Percentiles rank a stretch among this genome's conserved stretches.
Conservation (phyloP, 2,888 invertebrate genomes). For the Steinernema hermaphroditum region DNA sequence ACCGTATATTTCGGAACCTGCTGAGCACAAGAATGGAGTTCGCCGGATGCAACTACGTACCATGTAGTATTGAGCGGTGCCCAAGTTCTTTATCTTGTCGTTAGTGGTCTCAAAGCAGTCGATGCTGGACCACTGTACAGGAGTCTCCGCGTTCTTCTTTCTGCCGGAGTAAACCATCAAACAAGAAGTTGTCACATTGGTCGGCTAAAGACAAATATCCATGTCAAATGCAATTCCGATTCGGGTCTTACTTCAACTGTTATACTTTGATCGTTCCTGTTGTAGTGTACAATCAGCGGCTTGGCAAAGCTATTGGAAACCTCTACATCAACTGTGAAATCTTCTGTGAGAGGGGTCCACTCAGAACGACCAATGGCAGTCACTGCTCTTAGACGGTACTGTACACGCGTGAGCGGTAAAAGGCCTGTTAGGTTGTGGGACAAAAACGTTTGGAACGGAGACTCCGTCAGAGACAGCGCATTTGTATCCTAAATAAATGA, state of each 20-base stretch:
- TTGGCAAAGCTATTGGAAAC: background rate
- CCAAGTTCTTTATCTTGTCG: conserved; percentile 27
- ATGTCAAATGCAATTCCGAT: conserved; percentile 9
- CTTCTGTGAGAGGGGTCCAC: conserved; percentile 51
- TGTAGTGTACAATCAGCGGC: conserved; percentile 32
- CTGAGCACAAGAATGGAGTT: conserved; percentile 40
- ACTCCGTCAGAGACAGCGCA: conserved; percentile 21
- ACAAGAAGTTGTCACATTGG: conserved; percentile 33
- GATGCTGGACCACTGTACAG: conserved; percentile 26
- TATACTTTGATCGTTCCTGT: conserved; percentile 39
- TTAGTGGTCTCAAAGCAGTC: conserved; percentile 3
- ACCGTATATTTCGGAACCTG: conserved; percentile 41
- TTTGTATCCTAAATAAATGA: background rate
- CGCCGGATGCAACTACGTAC: conserved; percentile 37
- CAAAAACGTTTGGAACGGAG: background rate
- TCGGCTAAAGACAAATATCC: conserved; percentile 18
- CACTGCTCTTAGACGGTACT: conserved; percentile 46
- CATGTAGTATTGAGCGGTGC: conserved; percentile 38
- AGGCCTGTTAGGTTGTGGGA: conserved; percentile 56
- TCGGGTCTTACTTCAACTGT: conserved; percentile 36
- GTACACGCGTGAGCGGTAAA: conserved; percentile 52
- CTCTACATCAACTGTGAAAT: conserved; percentile 56
- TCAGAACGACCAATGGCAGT: conserved; percentile 55
- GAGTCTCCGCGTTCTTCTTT: conserved; percentile 17
- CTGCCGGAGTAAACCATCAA: conserved; percentile 35